Percentiles rank a stretch among this genome's conserved stretches.
Conservation (phyloP, 2,797 vertebrate genomes). For the Notoglanidium macrostoma region DNA sequence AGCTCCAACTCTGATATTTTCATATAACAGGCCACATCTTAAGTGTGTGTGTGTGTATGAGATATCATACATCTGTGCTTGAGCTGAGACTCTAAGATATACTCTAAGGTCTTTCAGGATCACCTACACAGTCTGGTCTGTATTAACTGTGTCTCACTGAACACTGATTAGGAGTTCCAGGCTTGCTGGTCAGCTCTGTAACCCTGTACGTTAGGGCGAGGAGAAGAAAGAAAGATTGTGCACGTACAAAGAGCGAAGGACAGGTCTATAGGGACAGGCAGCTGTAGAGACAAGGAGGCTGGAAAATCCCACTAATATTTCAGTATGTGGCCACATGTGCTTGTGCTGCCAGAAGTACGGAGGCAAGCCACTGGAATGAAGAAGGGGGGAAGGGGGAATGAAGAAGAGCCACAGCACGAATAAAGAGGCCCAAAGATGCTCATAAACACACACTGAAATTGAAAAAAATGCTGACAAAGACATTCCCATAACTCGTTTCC, state of each 20-base stretch:
- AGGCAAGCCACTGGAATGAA: slow-evolving; percentile 58
- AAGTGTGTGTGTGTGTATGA: background rate
- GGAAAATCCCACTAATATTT: slow-evolving; percentile 66
- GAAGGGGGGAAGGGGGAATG: slow-evolving; percentile 12
- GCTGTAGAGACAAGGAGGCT: slow-evolving; percentile 39
- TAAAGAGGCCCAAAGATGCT: slow-evolving; percentile 6
- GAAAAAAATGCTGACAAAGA: background rate
- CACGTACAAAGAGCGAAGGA: background rate
- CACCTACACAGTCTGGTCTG: slow-evolving; percentile 19
- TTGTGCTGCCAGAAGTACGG: slow-evolving; percentile 66
- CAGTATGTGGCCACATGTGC: slow-evolving; percentile 65
- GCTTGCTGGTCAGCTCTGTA: background rate
- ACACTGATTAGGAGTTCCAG: background rate
- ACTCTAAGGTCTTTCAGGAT: background rate
- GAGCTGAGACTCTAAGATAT: background rate
- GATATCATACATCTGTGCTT: background rate
- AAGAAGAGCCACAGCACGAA: slow-evolving; percentile 22
- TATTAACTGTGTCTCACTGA: background rate
- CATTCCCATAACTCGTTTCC: background rate
- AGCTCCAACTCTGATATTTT: slow-evolving; percentile 1
- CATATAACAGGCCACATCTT: slow-evolving; percentile 7
- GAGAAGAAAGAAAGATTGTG: background rate
- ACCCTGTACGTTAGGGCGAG: slow-evolving; percentile 35
- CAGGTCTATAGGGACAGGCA: slow-evolving; percentile 12
- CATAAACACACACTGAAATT: background rate